A percentile compares a stretch with the other conserved stretches of the same genome.
phyloP scores from a whole-genome alignment of 2,888 invertebrate species.

The Lucinisca nassula region DNA sequence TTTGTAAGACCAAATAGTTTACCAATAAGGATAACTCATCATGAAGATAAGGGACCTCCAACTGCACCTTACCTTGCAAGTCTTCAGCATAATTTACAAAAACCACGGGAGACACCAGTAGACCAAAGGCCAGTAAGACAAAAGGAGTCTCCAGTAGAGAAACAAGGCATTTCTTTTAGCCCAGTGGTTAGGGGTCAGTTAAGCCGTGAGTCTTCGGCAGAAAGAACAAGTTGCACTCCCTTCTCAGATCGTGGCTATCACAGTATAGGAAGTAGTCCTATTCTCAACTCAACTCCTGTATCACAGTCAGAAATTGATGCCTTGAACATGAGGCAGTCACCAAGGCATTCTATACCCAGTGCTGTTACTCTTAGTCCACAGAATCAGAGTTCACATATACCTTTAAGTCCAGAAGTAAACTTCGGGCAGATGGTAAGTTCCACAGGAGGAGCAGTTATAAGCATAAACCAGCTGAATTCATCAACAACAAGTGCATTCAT shows the following conservation, averaged over 20 bases:
- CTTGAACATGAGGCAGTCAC: constrained; percentile 23
- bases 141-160: background rate
- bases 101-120: constrained; percentile 40
- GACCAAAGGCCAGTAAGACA: background rate
- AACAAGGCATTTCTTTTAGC: background rate
- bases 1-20: constrained; percentile 4
- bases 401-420: constrained; percentile 33
- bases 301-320: constrained; percentile 34
- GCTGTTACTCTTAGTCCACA: background rate
- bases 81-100: constrained; percentile 65
- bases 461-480: constrained; percentile 36
- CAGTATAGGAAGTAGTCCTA: constrained; percentile 75
- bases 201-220: constrained; percentile 61
- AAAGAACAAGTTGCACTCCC: constrained; percentile 44
- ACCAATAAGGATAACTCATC: background rate
- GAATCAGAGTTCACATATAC: background rate
- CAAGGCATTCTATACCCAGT: constrained; percentile 43
- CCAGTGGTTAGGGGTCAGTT: background rate
- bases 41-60: constrained; percentile 18
- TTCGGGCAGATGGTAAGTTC: background rate
- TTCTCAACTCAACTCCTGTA: constrained; percentile 69
- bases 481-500: constrained; percentile 78
- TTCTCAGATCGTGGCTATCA: constrained; percentile 80
- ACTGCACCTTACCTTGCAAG: constrained; percentile 55
- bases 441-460: background rate